Conservation (phyloP, 2,797 vertebrate genomes). For the Megalops cyprinoides region DNA sequence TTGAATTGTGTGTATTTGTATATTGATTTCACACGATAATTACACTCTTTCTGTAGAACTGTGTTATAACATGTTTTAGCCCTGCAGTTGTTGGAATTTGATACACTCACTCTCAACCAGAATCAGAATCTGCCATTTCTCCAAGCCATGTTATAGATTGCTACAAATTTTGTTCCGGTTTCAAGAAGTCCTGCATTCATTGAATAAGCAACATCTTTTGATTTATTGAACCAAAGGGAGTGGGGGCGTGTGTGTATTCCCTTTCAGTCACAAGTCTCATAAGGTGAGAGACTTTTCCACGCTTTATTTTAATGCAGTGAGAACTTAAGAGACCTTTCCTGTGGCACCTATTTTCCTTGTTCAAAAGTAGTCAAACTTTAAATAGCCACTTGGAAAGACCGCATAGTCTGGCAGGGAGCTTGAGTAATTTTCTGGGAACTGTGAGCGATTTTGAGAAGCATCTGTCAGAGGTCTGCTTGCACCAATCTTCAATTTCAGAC, state of each 20-base stretch:
- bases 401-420: not conserved
- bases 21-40: not conserved
- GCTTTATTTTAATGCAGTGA: not conserved
- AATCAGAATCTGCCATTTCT: no score
- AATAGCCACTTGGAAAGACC: constrained; percentile 4
- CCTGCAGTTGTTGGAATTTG: not conserved
- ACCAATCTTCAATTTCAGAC: constrained; percentile 34
- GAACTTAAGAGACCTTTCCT: not conserved
- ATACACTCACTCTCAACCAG: no score
- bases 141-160: no score
- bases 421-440: constrained; percentile 1
- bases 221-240: not conserved
- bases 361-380: not conserved
- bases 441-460: constrained; percentile 9
- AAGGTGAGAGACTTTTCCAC: not conserved
- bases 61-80: not conserved
- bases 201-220: no score
- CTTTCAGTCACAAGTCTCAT: not conserved
- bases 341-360: not conserved
- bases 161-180: no score
- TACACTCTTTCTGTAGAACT: not conserved
- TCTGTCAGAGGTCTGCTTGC: constrained; percentile 12
- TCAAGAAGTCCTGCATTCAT: no score
- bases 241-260: not conserved
- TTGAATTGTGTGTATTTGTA: not conserved